Evolutionary conservation across 1,140 invertebrate genomes (phyloP).

Genomic region (Conopomorpha cramerella): DNA sequence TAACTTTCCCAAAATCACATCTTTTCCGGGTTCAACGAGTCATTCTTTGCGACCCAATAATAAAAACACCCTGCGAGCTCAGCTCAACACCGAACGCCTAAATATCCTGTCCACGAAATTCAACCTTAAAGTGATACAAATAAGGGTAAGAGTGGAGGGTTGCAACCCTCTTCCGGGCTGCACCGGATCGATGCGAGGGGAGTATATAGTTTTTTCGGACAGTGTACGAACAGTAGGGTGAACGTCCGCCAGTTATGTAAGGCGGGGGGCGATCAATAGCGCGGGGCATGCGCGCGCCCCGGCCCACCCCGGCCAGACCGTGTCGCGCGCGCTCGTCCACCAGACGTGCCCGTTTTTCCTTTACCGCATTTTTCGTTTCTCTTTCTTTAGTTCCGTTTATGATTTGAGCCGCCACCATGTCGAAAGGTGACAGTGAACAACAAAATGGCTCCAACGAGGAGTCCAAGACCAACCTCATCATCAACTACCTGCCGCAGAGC

Average conservation of each 20-base stretch:
- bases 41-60: too few species aligned
- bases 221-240: constrained; percentile 52
- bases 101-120: too few species aligned
- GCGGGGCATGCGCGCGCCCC: constrained; percentile 28
- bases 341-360: constrained; percentile 44
- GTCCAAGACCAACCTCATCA: constrained; percentile 97
- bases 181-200: constrained; percentile 38
- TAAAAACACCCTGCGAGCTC: too few species aligned
- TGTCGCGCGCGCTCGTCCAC: constrained; percentile 37
- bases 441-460: constrained; percentile 80
- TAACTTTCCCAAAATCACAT: too few species aligned
- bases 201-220: constrained; percentile 58
- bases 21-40: too few species aligned
- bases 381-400: constrained; percentile 60
- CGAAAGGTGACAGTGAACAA: constrained; percentile 76
- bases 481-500: constrained; percentile 98
- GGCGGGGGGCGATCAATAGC: constrained; percentile 30
- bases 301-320: constrained; percentile 23
- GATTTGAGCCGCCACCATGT: constrained; percentile 71
- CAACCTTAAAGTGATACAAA: too few species aligned
- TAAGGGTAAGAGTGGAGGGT: too few species aligned
- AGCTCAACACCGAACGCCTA: too few species aligned
- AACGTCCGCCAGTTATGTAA: constrained; percentile 56
- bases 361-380: constrained; percentile 57
- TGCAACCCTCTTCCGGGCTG: constrained; percentile 22